Base-by-base conservation (phyloP, 2,888 invertebrate genomes). In the Cabera pusaria region DNA sequence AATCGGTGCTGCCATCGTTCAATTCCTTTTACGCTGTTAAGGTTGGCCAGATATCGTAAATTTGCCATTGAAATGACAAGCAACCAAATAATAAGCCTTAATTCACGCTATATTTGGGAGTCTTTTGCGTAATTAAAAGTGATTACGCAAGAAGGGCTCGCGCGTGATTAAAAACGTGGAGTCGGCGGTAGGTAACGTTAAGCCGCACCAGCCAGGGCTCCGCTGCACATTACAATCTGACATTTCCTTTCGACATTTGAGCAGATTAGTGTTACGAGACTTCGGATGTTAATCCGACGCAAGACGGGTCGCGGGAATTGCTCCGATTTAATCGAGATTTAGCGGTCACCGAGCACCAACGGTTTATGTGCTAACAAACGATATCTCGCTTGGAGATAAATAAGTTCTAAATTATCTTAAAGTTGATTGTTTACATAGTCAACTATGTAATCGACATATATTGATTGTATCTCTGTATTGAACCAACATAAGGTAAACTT, bases 211-310 rank as follows among this genome's bases (percentile, higher is more conserved):
- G 64, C 72, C 70, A 54, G 65, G 64, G 75, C 80, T 76, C 82
- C 82, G 79, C 74, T 82, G 79, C 74, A 77, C 75, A 72, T 83
- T 83, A 81, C 87, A 84, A 89, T 87, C 89, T 81, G 89, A 90
- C 89, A 80, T 90, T 88, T 90, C 88, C 89, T 87, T 80, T 84
- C 81, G 88, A 86, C 87, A 83, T 88, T 84, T 80, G 83, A 88
- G 83, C 80, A 87, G 88, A 87, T 88, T 86, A 87, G 80, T 80
- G 82, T 79, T 86, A 77, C 81, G 75, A 72, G 70, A 75, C 82
- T 78, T 79, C 62, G 76, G 72, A 82, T 83, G 73, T 79, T 86
- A 88, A 88, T 86, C 86, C 74, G 86, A 88, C 88, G 84, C 72
- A 58, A 70, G 73, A 84, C 66, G 78, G 80, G 80, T 80, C 76